Evolutionary conservation across 2,113 vertebrate species (phyloP), one percentile per base, ranked within the genome.

Genomic region (Leucopsar rothschildi): DNA sequence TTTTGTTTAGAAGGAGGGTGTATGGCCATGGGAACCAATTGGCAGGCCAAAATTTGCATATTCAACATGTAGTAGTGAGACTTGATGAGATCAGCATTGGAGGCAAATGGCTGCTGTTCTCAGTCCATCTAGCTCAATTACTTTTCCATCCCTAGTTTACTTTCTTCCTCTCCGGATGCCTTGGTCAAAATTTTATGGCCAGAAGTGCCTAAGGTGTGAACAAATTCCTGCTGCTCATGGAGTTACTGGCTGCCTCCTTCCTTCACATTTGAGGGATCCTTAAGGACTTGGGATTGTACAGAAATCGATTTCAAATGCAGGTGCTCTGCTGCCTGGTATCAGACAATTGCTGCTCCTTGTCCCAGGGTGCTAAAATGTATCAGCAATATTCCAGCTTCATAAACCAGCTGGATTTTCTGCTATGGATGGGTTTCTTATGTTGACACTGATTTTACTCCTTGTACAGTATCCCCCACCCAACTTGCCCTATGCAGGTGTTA

Each of bases 1-100:
- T 56, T 42, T 42, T 42, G 40, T 40, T 40, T 72, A 12, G 12
- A 87, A 56, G n/a, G 29, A 93, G 85, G 71, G 5, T 57, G 5
- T 85, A 84, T 86, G 88, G 72, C 92, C 90, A 81, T 83, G 77
- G 94, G 96, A 98, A 81, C 76, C 70, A 96, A 96, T 97, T 96
- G 95, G 65, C 55, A 94, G 55, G 64, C 88, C 81, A 94, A 64
- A 50, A 91, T 93, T 96, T 86, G 61, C 83, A 84, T 97, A 84
- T 93, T 96, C 20, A 90, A 71, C 59, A 25, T 31, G 23, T 52
- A 37, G 21, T 69, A 82, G 18, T 76, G 50, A 57, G 28, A 76
- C 49, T 85, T 55, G 14, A 44, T 80, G 71, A 84, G 53, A 14
- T 66, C 35, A 83, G 37, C 33, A 9, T 59, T 69, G 59, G 37